Conservation (phyloP, 2,888 invertebrate genomes). For the Megastigmus dorsalis region DNA sequence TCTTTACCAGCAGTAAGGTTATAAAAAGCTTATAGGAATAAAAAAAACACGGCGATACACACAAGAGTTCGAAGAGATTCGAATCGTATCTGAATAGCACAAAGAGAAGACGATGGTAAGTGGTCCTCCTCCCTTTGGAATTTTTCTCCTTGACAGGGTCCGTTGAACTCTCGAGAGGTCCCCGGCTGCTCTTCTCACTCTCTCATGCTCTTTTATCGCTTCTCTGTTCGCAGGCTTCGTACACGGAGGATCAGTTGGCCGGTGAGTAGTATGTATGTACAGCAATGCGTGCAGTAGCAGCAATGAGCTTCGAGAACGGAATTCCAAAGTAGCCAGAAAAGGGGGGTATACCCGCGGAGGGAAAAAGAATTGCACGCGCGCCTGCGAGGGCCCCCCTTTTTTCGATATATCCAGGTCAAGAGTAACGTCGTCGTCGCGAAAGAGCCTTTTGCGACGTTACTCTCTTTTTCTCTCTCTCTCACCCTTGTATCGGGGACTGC, state of each 20-base stretch:
- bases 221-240: slow-evolving; percentile 83
- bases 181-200: not conserved
- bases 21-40: no score
- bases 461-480: no score
- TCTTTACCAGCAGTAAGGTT: not conserved
- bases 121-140: not conserved
- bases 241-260: slow-evolving; percentile 93
- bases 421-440: slow-evolving; percentile 69
- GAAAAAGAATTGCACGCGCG: slow-evolving; percentile 13
- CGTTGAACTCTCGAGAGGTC: slow-evolving; percentile 7
- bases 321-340: slow-evolving; percentile 63
- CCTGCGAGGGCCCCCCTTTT: slow-evolving; percentile 55
- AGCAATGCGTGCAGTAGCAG: no score
- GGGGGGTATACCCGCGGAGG: slow-evolving; percentile 52
- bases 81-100: not conserved
- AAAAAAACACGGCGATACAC: not conserved
- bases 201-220: no score
- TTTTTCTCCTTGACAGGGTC: slow-evolving; percentile 4
- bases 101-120: slow-evolving; percentile 18
- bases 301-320: slow-evolving; percentile 73
- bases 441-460: slow-evolving; percentile 67
- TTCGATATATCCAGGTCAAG: slow-evolving; percentile 73
- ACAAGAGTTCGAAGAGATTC: not conserved
- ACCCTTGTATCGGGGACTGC: slow-evolving; percentile 61
- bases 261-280: slow-evolving; percentile 86